Evolutionary conservation across 1,140 invertebrate genomes (phyloP), one percentile per base, ranked within the genome.

Genomic region (Scaptomyza pallida): DNA sequence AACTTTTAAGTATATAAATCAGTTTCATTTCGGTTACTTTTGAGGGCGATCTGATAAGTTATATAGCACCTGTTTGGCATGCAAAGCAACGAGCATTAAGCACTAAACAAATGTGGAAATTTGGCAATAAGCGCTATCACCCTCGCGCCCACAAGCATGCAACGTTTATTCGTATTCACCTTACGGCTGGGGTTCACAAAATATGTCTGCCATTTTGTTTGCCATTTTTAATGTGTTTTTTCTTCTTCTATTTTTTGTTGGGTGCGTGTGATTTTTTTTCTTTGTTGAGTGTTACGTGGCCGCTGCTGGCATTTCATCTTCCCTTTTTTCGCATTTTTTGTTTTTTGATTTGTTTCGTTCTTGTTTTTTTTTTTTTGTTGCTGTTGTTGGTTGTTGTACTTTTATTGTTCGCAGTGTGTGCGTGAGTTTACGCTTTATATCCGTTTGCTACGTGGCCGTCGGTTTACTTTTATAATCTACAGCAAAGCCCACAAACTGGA

Each of bases 141-240:
- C 21, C 52, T 48, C 56, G 60, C 69, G 55, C 72, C 40, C 40
- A 65, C 54, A 65, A 75, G 60, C 71, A 61, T 56, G 65, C 72
- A 45, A 13, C 55, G 43, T 54, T 85, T 71, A 54, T 65, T 75
- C 57, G 83, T 72, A 79, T 79, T 79, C 70, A 88, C 81, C 74
- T 88, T 59, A 67, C 35, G 81, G 54, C 54, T 52, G 61, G 40
- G 57, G 55, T n/a, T n/a, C 56, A 48, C 63, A 77, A 85, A 85
- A 86, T 86, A 86, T 86, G 80, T 86, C 83, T 85, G 80, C 80
- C 80, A 85, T 85, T 85, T 85, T 86, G 81, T 88, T 88, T 86
- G 81, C 82, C 81, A 86, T 86, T 86, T 86, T 86, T 86, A 86
- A 88, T 86, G 82, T 79, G 72, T 83, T 78, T 69, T 71, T 65